Percentiles rank a stretch among this genome's conserved stretches.
phyloP scores from a whole-genome alignment of 2,888 invertebrate genomes.

The Heliconius ismenius region DNA sequence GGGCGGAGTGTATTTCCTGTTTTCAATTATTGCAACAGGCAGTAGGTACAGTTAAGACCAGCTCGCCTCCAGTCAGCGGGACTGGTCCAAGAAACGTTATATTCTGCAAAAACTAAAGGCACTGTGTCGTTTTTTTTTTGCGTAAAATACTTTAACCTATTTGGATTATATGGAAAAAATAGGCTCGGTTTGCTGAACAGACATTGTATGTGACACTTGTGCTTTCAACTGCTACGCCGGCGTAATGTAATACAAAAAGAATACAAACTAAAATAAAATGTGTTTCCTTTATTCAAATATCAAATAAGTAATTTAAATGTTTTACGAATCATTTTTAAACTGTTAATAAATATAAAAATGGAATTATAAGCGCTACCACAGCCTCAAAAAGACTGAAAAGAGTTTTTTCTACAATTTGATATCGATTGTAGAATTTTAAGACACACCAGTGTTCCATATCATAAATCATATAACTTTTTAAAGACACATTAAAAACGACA shows the following conservation, averaged over 20 bases:
- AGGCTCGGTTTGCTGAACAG: slow-evolving; percentile 8
- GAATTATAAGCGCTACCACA: too few relatives aligned
- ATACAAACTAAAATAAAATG: background rate
- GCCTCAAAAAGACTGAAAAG: too few relatives aligned
- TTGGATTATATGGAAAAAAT: slow-evolving; percentile 22
- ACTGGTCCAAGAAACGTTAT: slow-evolving; percentile 53
- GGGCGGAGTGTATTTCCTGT: slow-evolving; percentile 56
- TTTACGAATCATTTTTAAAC: too few relatives aligned
- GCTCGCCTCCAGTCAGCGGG: slow-evolving; percentile 34
- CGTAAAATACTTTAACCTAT: slow-evolving; percentile 21
- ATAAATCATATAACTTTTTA: too few relatives aligned
- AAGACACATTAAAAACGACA: too few relatives aligned
- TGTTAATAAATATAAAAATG: too few relatives aligned
- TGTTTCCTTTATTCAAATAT: background rate
- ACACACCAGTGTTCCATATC: too few relatives aligned
- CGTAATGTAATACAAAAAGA: background rate
- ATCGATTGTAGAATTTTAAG: too few relatives aligned
- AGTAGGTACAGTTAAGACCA: slow-evolving; percentile 38
- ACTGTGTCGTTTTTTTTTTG: slow-evolving; percentile 12
- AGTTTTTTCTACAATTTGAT: too few relatives aligned
- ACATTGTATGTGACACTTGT: slow-evolving; percentile 24
- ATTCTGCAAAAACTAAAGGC: slow-evolving; percentile 41
- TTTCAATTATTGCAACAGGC: slow-evolving; percentile 65
- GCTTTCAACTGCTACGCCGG: slow-evolving; percentile 26
- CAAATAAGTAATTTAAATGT: background rate